Percentiles rank a stretch among this genome's conserved stretches.
phyloP scores from a whole-genome alignment of 1,140 invertebrate species.

The Macrobrachium rosenbergii region DNA sequence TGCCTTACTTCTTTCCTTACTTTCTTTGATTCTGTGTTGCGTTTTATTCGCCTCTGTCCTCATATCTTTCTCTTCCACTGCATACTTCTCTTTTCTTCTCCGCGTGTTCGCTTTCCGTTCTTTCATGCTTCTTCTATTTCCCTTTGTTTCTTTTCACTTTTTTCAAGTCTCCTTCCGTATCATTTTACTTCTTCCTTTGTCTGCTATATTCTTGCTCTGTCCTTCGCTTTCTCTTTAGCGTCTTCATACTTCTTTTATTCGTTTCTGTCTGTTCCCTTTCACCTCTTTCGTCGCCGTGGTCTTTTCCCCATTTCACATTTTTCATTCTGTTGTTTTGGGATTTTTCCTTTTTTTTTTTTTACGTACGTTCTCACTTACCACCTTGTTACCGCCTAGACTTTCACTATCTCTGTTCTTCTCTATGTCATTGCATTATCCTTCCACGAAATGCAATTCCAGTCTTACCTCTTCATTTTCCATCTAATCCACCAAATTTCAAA shows the following conservation, averaged over 20 bases:
- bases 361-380: neutral
- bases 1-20: neutral
- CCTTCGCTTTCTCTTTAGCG: neutral
- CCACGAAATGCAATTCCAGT: no score
- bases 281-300: neutral
- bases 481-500: no score
- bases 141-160: neutral
- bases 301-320: neutral
- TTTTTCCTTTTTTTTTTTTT: neutral
- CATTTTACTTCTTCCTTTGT: neutral
- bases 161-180: neutral
- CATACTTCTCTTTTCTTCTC: neutral
- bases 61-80: neutral
- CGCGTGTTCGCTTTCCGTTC: neutral
- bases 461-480: no score
- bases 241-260: neutral
- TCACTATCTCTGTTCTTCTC: neutral
- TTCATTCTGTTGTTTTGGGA: neutral
- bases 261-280: no score
- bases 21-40: constrained; percentile 4
- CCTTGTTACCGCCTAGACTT: neutral
- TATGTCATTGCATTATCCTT: no score
- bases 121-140: neutral
- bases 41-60: neutral
- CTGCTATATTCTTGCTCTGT: neutral